A percentile compares a stretch with the other conserved stretches of the same genome.
These are phyloP conservation scores for Rhagologus leucostigma DNA, from an alignment of 2,113 vertebrate species.

Conservation along the genomic window DNA sequence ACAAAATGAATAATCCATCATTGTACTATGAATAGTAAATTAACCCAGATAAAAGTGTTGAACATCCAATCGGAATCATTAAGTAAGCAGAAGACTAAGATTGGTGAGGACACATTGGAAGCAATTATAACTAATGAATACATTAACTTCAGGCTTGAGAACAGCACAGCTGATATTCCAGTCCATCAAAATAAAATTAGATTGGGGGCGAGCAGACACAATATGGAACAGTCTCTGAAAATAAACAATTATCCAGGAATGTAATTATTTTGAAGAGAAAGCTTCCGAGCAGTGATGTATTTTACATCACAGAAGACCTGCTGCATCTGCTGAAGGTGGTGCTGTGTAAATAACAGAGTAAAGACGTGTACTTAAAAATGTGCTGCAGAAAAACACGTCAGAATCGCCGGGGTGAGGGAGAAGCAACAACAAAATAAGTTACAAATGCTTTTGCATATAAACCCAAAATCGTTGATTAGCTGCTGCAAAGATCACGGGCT, in stretches of 20 bases:
- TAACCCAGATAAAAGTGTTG: conserved; percentile 79
- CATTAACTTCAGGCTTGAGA: conserved; percentile 65
- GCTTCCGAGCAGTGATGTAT: neutral
- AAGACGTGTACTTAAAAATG: neutral
- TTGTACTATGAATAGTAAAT: conserved; percentile 79
- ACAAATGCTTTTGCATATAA: neutral
- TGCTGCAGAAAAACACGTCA: neutral
- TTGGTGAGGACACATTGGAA: conserved; percentile 65
- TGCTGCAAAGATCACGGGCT: neutral
- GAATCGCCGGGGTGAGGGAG: neutral
- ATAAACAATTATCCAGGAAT: conserved; percentile 44
- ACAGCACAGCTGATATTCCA: conserved; percentile 12
- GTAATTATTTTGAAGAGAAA: conserved; percentile 43
- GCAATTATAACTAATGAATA: conserved; percentile 79
- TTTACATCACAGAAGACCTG: neutral
- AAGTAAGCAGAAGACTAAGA: conserved; percentile 72
- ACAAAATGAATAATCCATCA: conserved; percentile 80
- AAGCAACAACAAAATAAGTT: neutral
- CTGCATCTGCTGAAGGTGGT: neutral
- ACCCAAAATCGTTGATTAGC: neutral
- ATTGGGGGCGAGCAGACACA: conserved; percentile 35
- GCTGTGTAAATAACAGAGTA: neutral
- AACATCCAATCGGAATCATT: conserved; percentile 77
- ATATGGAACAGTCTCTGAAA: conserved; percentile 20
- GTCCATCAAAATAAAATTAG: conserved; percentile 63